phyloP scores from a whole-genome alignment of 1,140 invertebrate species.

The Drosophila trapezifrons region DNA sequence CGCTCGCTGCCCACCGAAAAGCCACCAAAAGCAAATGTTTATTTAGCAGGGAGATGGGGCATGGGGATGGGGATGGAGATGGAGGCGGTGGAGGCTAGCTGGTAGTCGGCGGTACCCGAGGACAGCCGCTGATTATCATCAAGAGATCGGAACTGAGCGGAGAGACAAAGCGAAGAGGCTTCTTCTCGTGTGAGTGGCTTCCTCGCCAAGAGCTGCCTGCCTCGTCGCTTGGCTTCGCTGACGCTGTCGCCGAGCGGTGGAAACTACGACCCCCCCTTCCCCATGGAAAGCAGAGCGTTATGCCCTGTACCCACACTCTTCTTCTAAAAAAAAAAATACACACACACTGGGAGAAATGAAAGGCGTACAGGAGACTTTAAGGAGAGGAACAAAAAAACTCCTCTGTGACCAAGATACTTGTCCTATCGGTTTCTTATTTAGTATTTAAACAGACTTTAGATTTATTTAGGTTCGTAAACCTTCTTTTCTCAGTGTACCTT shows the following conservation, averaged over 20 bases:
- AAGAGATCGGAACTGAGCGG: conserved; percentile 76
- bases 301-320: conserved; percentile 48
- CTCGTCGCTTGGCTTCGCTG: conserved; percentile 37
- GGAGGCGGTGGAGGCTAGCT: not conserved
- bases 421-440: too few species aligned
- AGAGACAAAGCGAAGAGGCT: conserved; percentile 71
- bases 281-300: conserved; percentile 58
- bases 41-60: conserved; percentile 9
- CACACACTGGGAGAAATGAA: not conserved
- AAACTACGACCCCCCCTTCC: conserved; percentile 12
- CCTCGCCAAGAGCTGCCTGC: conserved; percentile 13
- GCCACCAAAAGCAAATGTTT: conserved; percentile 47
- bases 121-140: conserved; percentile 78
- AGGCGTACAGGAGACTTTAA: not conserved
- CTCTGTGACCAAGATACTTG: too few species aligned
- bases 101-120: conserved; percentile 20
- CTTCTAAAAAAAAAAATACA: conserved; percentile 10
- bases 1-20: conserved; percentile 72
- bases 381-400: too few species aligned
- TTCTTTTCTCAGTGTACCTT: conserved; percentile 17
- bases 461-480: too few species aligned
- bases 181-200: conserved; percentile 68
- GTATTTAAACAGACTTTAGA: too few species aligned
- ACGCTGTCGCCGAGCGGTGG: conserved; percentile 9
- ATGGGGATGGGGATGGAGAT: not conserved